Conservation (phyloP, 1,140 invertebrate genomes). For the Eupristina koningsbergeri region DNA sequence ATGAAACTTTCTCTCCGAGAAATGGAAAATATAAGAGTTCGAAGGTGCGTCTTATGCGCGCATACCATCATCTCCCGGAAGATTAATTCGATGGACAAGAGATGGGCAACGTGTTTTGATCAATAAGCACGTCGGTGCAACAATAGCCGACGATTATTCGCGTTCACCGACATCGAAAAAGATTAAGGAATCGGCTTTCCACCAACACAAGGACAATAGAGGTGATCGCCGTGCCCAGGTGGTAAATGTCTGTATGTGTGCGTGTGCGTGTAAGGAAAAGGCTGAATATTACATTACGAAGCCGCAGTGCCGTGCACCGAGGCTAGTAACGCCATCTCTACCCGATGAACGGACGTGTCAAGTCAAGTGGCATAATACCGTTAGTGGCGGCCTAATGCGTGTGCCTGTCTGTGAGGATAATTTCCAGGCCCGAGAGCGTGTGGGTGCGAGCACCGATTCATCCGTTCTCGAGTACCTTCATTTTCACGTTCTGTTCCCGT, state of each 20-base stretch:
- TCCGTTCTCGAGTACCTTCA: no score
- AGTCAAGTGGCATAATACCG: slow-evolving; percentile 42
- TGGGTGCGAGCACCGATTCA: no score
- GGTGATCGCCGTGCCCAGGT: no score
- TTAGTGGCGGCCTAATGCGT: slow-evolving; percentile 18
- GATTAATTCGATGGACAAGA: background rate
- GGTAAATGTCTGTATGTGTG: no score
- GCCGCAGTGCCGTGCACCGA: background rate
- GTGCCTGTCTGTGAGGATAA: background rate
- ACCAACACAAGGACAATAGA: no score
- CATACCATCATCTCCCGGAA: background rate
- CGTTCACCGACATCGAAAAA: no score
- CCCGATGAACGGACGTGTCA: slow-evolving; percentile 43
- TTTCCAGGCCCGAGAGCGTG: background rate
- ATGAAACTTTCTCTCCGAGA: slow-evolving; percentile 11
- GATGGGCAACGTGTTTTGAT: background rate
- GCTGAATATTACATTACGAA: background rate
- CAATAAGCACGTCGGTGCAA: background rate
- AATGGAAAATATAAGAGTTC: slow-evolving; percentile 30
- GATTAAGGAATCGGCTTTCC: no score
- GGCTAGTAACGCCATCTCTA: slow-evolving; percentile 40
- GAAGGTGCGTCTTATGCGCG: background rate
- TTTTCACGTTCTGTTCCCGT: background rate
- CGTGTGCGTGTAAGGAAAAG: no score
- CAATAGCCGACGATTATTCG: background rate